Percentiles rank a stretch among this genome's conserved stretches.
phyloP scores from a whole-genome alignment of 2,888 invertebrate genomes.

The Galeopsomyia nigrocyanea region DNA sequence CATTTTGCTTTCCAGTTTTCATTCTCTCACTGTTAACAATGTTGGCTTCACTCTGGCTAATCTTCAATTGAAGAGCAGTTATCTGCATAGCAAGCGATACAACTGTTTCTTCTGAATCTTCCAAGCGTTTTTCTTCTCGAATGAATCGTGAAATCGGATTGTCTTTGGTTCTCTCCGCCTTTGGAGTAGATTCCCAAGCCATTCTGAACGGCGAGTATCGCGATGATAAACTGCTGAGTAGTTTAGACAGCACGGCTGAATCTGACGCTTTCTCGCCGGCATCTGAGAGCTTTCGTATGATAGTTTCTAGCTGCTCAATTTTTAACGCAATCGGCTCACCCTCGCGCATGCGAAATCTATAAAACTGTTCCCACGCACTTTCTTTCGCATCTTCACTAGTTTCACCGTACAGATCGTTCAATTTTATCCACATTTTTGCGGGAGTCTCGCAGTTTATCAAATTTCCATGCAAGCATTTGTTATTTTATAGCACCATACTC shows the following conservation, averaged over 20 bases:
- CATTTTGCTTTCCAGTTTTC: too few species aligned
- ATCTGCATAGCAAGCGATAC: too few species aligned
- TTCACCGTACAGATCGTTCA: slow-evolving; percentile 21
- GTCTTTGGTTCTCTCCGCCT: slow-evolving; percentile 29
- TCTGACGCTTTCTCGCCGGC: slow-evolving; percentile 20
- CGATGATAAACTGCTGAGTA: slow-evolving; percentile 25
- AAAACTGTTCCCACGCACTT: slow-evolving; percentile 25
- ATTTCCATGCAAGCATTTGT: slow-evolving; percentile 16
- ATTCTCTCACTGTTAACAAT: too few species aligned
- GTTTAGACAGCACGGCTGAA: slow-evolving; percentile 20
- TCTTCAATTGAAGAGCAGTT: too few species aligned
- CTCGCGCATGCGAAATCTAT: slow-evolving; percentile 21
- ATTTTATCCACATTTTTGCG: slow-evolving; percentile 19
- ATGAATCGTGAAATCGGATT: too few species aligned
- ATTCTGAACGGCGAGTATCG: slow-evolving; percentile 28
- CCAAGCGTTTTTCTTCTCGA: too few species aligned
- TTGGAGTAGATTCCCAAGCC: slow-evolving; percentile 40
- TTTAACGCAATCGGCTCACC: slow-evolving; percentile 15
- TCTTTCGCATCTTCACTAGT: slow-evolving; percentile 26
- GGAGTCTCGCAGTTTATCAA: slow-evolving; percentile 18
- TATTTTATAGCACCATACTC: slow-evolving; percentile 13
- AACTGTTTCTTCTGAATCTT: too few species aligned
- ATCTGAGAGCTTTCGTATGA: slow-evolving; percentile 33
- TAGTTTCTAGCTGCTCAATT: slow-evolving; percentile 23
- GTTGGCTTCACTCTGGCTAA: too few species aligned